Conservation (phyloP, 2,888 invertebrate genomes). For the Dicycla oo region DNA sequence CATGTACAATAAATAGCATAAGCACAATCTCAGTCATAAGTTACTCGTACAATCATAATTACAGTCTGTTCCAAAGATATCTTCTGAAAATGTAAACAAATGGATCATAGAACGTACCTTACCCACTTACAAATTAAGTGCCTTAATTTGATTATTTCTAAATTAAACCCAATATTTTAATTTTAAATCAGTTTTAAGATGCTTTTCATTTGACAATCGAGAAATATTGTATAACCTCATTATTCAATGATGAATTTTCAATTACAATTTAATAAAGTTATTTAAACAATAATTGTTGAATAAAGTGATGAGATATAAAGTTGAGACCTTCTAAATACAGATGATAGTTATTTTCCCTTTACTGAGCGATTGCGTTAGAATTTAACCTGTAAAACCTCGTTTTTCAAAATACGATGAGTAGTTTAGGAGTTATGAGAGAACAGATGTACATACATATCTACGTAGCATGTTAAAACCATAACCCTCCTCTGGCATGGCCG, state of each 20-base stretch:
- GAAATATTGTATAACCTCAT: background rate
- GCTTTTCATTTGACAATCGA: background rate
- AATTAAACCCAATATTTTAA: background rate
- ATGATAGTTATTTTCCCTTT: background rate
- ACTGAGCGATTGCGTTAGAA: background rate
- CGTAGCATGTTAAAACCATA: too few species aligned
- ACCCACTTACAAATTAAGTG: background rate
- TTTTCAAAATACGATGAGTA: too few species aligned
- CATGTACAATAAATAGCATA: too few species aligned
- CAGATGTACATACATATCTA: too few species aligned
- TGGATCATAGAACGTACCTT: background rate
- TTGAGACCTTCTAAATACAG: background rate
- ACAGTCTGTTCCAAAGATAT: background rate
- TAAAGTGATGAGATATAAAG: background rate
- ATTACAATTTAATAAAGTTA: background rate
- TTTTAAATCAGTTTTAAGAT: background rate
- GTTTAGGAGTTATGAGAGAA: too few species aligned
- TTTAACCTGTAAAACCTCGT: background rate
- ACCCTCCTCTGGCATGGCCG: too few species aligned
- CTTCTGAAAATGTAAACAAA: background rate
- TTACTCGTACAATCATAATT: too few species aligned
- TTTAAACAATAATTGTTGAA: background rate
- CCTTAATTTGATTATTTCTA: background rate
- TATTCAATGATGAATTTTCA: background rate
- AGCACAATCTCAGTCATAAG: too few species aligned